Evolutionary conservation across 2,888 invertebrate genomes (phyloP).

Genomic region (Pyrrhia umbra): DNA sequence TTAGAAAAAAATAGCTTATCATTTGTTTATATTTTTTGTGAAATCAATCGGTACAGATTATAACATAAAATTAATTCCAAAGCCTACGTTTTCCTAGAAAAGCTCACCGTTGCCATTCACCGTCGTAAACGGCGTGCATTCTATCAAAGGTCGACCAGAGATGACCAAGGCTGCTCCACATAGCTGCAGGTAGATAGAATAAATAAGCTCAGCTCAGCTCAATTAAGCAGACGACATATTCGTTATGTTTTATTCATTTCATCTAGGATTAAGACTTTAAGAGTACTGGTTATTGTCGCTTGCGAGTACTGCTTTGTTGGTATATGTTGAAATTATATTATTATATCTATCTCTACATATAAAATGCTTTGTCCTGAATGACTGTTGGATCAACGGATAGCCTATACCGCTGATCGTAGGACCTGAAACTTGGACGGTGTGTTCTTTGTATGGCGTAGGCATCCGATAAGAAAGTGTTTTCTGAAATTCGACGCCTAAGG

Average conservation of each 20-base stretch:
- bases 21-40: too few relatives aligned
- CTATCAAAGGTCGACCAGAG: slow-evolving; percentile 74
- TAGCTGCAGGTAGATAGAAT: slow-evolving; percentile 60
- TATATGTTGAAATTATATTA: not conserved
- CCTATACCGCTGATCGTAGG: too few relatives aligned
- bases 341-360: too few relatives aligned
- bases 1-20: too few relatives aligned
- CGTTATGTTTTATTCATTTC: slow-evolving; percentile 45
- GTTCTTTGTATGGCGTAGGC: too few relatives aligned
- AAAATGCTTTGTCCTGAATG: too few relatives aligned
- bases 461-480: too few relatives aligned
- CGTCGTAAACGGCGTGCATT: slow-evolving; percentile 60
- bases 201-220: slow-evolving; percentile 35
- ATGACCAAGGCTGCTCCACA: slow-evolving; percentile 80
- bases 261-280: slow-evolving; percentile 19
- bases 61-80: slow-evolving; percentile 15
- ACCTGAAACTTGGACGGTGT: too few relatives aligned
- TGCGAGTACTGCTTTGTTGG: not conserved
- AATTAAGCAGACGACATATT: slow-evolving; percentile 52
- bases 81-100: slow-evolving; percentile 52
- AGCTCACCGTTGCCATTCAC: slow-evolving; percentile 62
- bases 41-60: too few relatives aligned
- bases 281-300: slow-evolving; percentile 11
- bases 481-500: too few relatives aligned
- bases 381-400: too few relatives aligned